Conservation (phyloP, 1,140 invertebrate species). For the Zelostemma sp. region DNA sequence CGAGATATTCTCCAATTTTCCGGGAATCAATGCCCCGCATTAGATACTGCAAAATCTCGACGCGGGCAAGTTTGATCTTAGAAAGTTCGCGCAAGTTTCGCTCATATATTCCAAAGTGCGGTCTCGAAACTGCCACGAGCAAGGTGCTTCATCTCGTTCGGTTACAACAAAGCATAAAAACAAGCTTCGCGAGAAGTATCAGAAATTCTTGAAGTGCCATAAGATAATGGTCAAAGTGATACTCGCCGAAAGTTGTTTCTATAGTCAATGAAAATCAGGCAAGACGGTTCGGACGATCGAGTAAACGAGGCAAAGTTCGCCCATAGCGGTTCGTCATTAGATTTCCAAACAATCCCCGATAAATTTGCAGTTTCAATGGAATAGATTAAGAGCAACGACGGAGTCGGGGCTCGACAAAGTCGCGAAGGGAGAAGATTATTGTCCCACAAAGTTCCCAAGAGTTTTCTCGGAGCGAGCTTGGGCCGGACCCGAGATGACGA, state of each 20-base stretch:
- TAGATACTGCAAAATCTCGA: no score
- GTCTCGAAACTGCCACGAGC: conserved; percentile 22
- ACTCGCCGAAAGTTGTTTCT: conserved; percentile 32
- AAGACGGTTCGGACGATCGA: conserved; percentile 35
- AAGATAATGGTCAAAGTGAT: conserved; percentile 38
- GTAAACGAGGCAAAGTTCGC: conserved; percentile 46
- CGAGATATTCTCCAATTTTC: no score
- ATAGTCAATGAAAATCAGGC: conserved; percentile 43
- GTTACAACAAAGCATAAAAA: conserved; percentile 29
- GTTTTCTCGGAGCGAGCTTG: conserved; percentile 34
- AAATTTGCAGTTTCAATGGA: conserved; percentile 49
- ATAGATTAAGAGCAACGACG: conserved; percentile 49
- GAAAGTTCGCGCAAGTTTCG: conserved; percentile 11
- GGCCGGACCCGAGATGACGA: conserved; percentile 38
- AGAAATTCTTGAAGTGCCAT: conserved; percentile 24
- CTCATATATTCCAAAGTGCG: conserved; percentile 21
- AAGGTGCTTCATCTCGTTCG: conserved; percentile 32
- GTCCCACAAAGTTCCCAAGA: conserved; percentile 43
- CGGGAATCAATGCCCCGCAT: no score
- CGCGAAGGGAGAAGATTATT: conserved; percentile 41
- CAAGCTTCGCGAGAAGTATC: conserved; percentile 38
- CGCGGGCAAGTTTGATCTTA: no score
- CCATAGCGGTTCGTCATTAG: conserved; percentile 41
- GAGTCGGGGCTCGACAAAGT: conserved; percentile 36
- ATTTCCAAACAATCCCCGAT: conserved; percentile 48